Base-by-base conservation (phyloP, 1,140 invertebrate species). In the Diabrotica undecimpunctata region DNA sequence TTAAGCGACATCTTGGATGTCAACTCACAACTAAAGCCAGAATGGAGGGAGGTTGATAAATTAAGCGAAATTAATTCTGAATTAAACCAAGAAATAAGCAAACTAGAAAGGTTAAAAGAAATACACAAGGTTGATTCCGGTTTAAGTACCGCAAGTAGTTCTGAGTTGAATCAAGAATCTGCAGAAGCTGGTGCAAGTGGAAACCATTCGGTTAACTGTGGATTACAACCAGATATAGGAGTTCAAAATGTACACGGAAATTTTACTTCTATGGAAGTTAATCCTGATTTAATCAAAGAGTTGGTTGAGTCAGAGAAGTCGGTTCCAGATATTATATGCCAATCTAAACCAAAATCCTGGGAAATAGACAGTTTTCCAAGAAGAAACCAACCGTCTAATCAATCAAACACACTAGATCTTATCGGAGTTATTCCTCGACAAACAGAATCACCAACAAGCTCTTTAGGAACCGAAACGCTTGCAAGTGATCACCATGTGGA, bases 1-100 rank as follows among this genome's bases (percentile, higher is more conserved):
- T 54, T 73, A 51, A 60, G 66, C 7, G 65, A 73, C 37, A 60
- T 74, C 51, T 73, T 75, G 11, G 61, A 67, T 10, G 54, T 67
- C 10, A 39, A 46, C n/a, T 46, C 41, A 10, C 41, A 46, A 46
- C n/a, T 46, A 6, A 46, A 51, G 13, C 60, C 54, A 5, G 65
- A 66, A 46, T 46, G 41, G 41, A 4, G 41, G 6, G 5, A 46
- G n/a, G 41, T n/a, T 46, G 41, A 46, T 10, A 46, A 46, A 46
- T n/a, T 46, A n/a, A 46, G n/a, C 8, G n/a, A 46, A 46, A 46
- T 46, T 10, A 46, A 46, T 6, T 46, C 8, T 46, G 41, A 46
- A n/a, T 46, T 46, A n/a, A 46, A 46, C n/a, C 41, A 46, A 46
- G 41, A 46, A 46, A 46, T 46, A 46, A 46, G 41, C 8, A n/a